phyloP scores from a whole-genome alignment of 1,140 invertebrate species.

The Pararge aegeria region DNA sequence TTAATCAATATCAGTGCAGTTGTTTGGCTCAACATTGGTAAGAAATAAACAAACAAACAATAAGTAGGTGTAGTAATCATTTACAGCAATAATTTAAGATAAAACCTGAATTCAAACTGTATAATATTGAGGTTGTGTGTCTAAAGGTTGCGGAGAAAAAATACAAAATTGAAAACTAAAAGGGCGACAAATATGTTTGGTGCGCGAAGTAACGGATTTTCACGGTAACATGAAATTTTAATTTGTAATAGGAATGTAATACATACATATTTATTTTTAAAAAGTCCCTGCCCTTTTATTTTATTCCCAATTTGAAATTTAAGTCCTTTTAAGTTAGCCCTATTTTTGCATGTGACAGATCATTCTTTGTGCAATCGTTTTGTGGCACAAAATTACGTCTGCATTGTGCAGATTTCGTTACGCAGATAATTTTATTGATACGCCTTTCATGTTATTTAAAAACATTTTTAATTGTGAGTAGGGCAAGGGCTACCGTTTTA shows the following conservation, averaged over 20 bases:
- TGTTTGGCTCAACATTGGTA: too few species aligned
- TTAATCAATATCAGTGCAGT: too few species aligned
- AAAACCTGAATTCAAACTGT: too few species aligned
- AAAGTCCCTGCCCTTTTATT: too few species aligned
- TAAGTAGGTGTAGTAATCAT: too few species aligned
- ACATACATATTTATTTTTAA: background rate
- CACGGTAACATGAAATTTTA: background rate
- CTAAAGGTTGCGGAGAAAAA: too few species aligned
- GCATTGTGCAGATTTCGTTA: conserved; percentile 23
- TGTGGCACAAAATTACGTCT: conserved; percentile 20
- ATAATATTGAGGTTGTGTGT: too few species aligned
- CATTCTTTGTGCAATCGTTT: background rate
- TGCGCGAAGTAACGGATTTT: background rate
- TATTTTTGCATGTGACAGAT: background rate
- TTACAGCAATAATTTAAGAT: too few species aligned
- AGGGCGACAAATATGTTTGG: background rate
- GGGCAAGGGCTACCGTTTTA: background rate
- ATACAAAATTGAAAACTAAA: background rate
- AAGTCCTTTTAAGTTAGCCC: background rate
- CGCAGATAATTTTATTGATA: conserved; percentile 24
- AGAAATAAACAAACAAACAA: too few species aligned
- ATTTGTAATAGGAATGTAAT: background rate
- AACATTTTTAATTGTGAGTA: conserved; percentile 6
- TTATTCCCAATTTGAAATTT: background rate
- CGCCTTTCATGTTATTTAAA: conserved; percentile 23